Percentiles rank a stretch among this genome's conserved stretches.
Evolutionary conservation across 1,140 invertebrate species (phyloP).

Genomic region (Aphelinus atriplicis): DNA sequence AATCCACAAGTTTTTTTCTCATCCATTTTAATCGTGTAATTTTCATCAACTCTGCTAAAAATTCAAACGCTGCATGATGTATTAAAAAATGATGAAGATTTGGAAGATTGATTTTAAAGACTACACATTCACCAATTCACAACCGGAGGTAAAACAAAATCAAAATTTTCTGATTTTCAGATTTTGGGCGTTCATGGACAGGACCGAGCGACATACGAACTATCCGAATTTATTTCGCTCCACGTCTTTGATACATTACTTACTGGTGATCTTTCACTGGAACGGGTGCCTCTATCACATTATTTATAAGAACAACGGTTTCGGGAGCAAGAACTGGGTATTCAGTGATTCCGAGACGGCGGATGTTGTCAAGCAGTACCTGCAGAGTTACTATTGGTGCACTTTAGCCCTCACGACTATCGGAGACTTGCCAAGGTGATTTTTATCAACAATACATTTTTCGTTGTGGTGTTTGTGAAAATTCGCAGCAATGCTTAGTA

Average conservation of each 20-base stretch:
- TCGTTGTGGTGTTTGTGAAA: too few relatives aligned
- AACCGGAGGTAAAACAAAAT: too few relatives aligned
- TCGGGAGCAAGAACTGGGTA: slow-evolving; percentile 91
- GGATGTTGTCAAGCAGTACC: slow-evolving; percentile 92
- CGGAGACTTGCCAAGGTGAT: slow-evolving; percentile 68
- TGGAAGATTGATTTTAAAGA: too few relatives aligned
- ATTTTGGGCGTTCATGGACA: slow-evolving; percentile 98
- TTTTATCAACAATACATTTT: not conserved
- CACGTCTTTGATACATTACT: slow-evolving; percentile 92
- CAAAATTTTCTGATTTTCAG: slow-evolving; percentile 44
- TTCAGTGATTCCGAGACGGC: slow-evolving; percentile 83
- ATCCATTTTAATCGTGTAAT: too few relatives aligned
- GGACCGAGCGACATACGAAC: slow-evolving; percentile 97
- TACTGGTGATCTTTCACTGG: slow-evolving; percentile 99
- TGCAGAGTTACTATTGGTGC: slow-evolving; percentile 98
- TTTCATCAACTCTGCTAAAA: too few relatives aligned
- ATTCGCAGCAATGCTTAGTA: too few relatives aligned
- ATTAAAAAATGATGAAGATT: too few relatives aligned
- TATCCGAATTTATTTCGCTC: slow-evolving; percentile 98
- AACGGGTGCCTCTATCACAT: slow-evolving; percentile 98
- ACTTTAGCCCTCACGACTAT: slow-evolving; percentile 95
- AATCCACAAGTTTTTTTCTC: too few relatives aligned
- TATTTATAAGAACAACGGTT: slow-evolving; percentile 93
- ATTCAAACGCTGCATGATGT: too few relatives aligned
- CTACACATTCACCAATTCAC: too few relatives aligned